Conservation (phyloP, 1,140 invertebrate genomes). For the Asobara japonica region DNA sequence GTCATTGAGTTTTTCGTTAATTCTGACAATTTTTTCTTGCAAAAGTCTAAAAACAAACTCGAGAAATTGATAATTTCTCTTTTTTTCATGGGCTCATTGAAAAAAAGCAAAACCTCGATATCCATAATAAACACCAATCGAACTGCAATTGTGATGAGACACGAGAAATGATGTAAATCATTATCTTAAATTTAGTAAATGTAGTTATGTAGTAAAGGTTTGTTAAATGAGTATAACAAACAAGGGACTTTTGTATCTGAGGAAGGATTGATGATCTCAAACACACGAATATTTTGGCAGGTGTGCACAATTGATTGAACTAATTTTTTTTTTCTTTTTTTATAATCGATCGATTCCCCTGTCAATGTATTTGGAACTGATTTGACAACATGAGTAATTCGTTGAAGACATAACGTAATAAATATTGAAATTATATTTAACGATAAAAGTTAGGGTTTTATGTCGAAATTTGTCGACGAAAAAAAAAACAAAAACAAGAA, state of each 20-base stretch:
- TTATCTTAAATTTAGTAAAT: neutral
- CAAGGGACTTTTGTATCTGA: neutral
- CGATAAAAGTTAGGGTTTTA: constrained; percentile 2
- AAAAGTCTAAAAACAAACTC: neutral
- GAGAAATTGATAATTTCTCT: neutral
- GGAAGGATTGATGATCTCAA: neutral
- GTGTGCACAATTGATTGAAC: neutral
- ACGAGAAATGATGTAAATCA: neutral
- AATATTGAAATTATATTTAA: constrained; percentile 25
- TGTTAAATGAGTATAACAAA: neutral
- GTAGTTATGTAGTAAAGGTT: neutral
- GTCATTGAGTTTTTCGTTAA: no score
- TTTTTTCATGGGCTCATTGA: no score
- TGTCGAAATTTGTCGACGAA: neutral
- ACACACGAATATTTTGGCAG: neutral
- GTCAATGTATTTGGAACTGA: constrained; percentile 49
- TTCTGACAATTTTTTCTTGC: neutral
- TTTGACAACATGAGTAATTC: constrained; percentile 41
- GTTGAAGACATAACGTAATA: constrained; percentile 4
- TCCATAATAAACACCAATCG: constrained; percentile 4
- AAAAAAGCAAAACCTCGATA: no score
- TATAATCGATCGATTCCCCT: constrained; percentile 12
- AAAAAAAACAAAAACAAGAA: neutral
- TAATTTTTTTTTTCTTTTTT: neutral
- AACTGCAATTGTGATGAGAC: constrained; percentile 1